These are phyloP conservation scores for Heliothis virescens DNA, from an alignment of 1,140 invertebrate genomes.

Conservation along the genomic window DNA sequence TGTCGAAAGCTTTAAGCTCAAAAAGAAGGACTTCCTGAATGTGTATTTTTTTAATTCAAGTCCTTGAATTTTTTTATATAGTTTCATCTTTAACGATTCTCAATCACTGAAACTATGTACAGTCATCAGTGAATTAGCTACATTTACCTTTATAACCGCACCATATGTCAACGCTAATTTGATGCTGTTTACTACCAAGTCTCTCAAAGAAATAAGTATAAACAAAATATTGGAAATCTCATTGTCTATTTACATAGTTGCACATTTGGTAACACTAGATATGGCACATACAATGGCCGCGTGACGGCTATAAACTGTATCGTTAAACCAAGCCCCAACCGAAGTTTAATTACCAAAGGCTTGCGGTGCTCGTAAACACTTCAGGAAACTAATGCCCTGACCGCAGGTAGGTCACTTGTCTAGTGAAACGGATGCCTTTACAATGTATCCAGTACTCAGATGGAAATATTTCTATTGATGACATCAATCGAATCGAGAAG, in stretches of 20 bases:
- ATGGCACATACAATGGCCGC: slow-evolving; percentile 66
- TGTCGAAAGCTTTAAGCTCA: background rate
- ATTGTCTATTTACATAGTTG: slow-evolving; percentile 68
- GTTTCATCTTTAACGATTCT: too few relatives aligned
- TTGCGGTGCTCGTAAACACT: slow-evolving; percentile 75
- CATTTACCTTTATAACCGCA: too few relatives aligned
- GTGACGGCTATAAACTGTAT: slow-evolving; percentile 65
- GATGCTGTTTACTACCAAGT: too few relatives aligned
- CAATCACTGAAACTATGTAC: too few relatives aligned
- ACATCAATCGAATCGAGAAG: background rate
- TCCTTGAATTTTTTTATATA: too few relatives aligned
- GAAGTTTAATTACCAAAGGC: slow-evolving; percentile 76
- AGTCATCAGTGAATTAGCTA: too few relatives aligned
- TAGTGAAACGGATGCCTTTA: slow-evolving; percentile 55
- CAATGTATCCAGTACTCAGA: slow-evolving; percentile 31
- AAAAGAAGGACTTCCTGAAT: background rate
- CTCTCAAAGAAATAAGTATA: too few relatives aligned
- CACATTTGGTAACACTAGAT: slow-evolving; percentile 61
- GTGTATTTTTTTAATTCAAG: too few relatives aligned
- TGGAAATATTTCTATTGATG: background rate
- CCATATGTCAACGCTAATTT: too few relatives aligned
- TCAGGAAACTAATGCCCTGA: slow-evolving; percentile 76
- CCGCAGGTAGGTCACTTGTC: slow-evolving; percentile 74
- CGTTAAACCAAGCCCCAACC: slow-evolving; percentile 71
- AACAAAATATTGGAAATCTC: slow-evolving; percentile 11